These are phyloP conservation scores for Callosobruchus maculatus DNA, from an alignment of 2,888 invertebrate species.

Conservation along the genomic window DNA sequence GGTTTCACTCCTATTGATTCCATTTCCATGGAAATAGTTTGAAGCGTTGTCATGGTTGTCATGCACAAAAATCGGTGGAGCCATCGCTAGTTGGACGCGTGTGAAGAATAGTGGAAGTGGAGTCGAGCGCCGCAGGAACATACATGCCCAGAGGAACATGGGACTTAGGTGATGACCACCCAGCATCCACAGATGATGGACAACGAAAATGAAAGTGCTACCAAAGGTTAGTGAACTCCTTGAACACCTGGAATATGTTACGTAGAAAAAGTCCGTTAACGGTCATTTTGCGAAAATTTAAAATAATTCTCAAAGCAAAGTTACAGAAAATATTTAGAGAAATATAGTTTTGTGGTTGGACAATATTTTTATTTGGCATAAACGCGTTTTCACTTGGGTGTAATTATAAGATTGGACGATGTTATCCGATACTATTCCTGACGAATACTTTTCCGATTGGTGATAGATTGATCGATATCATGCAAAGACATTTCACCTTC, in stretches of 20 bases:
- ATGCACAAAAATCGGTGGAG: slow-evolving; percentile 19
- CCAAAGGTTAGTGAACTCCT: slow-evolving; percentile 20
- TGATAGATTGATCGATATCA: background rate
- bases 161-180: slow-evolving; percentile 31
- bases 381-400: too few relatives aligned
- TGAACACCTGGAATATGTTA: background rate
- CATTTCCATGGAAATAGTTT: slow-evolving; percentile 32
- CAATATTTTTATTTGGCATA: background rate
- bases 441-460: background rate
- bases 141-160: slow-evolving; percentile 11
- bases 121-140: background rate
- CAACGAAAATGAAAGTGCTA: slow-evolving; percentile 22
- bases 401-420: background rate
- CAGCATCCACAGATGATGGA: slow-evolving; percentile 25
- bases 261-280: background rate
- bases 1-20: slow-evolving; percentile 25
- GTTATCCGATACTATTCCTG: background rate
- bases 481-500: background rate
- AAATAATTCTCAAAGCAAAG: too few relatives aligned
- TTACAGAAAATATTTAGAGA: too few relatives aligned
- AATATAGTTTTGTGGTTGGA: too few relatives aligned
- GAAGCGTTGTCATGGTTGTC: slow-evolving; percentile 19
- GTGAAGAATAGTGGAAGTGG: background rate
- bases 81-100: slow-evolving; percentile 14
- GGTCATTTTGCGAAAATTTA: background rate